Evolutionary conservation across 53 echinoderm and acorn worm species (phyloP), one percentile per base, ranked within the genome.

Genomic region (Luidia sarsii): DNA sequence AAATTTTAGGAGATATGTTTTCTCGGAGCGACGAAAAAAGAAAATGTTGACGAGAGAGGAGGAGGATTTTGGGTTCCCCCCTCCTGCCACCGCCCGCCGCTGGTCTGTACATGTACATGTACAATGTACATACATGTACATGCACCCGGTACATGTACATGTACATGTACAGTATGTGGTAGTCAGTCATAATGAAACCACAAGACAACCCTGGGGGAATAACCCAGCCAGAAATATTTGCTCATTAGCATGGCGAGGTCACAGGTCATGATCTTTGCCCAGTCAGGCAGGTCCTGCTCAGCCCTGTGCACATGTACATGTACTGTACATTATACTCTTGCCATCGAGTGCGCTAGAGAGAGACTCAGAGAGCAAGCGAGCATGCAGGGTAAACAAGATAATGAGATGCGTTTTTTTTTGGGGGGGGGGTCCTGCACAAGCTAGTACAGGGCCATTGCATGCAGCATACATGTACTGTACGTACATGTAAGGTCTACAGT

Each of bases 201-300:
- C 36, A 65, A 65, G 35, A 32, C 36, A 39, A 56, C 72, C 72
- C 72, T 35, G 72, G 72, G 65, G 72, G 39, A 72, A 53, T 35
- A 55, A 53, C 77, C 39, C 24, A 61, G 27, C 74, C 33, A 61
- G 62, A 77, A 77, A 60, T 77, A 59, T 60, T 54, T 18, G 39
- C n/a, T 16, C 61, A 77, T 77, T 77, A 77, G 60, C 77, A 77
- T 61, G 61, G 16, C 18, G 33, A 61, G 77, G 61, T 77, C 77
- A 45, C 19, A 33, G 77, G 62, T 77, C 61, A 43, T 16, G 77
- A 61, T 77, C 48, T 45, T 48, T 77, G 77, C 59, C 45, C 77
- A 77, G 46, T 77, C 59, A 50, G 6, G 28, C 25, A 67, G 67
- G 45, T 11, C 41, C 67, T 43, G 67, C 45, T 27, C 48, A 33